These are phyloP conservation scores for Chiloscyllium punctatum DNA, from an alignment of 2,797 vertebrate genomes.

Conservation along the genomic window DNA sequence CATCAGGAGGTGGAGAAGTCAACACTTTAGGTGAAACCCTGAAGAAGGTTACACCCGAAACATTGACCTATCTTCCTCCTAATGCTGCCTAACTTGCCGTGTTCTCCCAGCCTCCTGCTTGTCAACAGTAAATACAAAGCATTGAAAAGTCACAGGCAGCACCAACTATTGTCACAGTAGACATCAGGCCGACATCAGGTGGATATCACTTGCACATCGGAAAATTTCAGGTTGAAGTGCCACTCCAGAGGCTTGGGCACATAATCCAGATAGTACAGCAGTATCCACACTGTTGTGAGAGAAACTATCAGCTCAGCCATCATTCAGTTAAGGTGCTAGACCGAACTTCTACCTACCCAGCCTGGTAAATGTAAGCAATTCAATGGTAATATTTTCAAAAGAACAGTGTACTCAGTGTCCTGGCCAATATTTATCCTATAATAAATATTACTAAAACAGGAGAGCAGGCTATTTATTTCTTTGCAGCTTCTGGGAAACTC, in stretches of 20 bases:
- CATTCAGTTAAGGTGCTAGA: not conserved
- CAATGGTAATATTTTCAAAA: not conserved
- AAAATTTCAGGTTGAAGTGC: not conserved
- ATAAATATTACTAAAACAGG: not conserved
- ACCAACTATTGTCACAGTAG: not conserved
- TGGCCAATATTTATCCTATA: not conserved
- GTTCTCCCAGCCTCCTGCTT: too few relatives aligned
- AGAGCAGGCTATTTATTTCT: not conserved
- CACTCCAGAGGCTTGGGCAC: not conserved
- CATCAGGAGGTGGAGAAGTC: too few relatives aligned
- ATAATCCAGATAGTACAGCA: not conserved
- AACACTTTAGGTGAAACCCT: too few relatives aligned
- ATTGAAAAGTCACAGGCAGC: not conserved
- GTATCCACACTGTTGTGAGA: too few relatives aligned
- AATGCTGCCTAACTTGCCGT: too few relatives aligned
- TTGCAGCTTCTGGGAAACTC: not conserved
- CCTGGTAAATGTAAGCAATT: not conserved
- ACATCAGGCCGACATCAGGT: too few relatives aligned
- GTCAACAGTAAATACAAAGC: not conserved
- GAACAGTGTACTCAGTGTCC: not conserved
- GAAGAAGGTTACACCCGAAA: too few relatives aligned
- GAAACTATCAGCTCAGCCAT: not conserved
- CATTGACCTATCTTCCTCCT: too few relatives aligned
- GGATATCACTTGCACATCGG: not conserved
- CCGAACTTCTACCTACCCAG: not conserved